Percentiles rank a stretch among this genome's conserved stretches.
Evolutionary conservation across 2,113 vertebrate genomes (phyloP).

Genomic region (Bettongia penicillata): DNA sequence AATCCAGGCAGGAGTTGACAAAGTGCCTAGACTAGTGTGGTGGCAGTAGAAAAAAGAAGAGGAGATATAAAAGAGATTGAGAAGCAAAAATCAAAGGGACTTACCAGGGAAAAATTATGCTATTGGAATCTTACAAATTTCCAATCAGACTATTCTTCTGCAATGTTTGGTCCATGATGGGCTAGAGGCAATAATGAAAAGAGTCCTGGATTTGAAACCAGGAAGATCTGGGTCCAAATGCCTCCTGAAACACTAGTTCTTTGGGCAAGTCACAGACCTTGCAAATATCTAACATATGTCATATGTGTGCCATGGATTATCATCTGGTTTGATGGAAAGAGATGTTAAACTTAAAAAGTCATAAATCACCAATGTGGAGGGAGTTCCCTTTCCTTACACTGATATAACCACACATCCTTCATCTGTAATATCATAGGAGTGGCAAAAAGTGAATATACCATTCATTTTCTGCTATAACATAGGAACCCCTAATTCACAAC

Average conservation of each 20-base stretch:
- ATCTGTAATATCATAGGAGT: background rate
- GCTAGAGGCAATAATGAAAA: background rate
- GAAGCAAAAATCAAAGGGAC: background rate
- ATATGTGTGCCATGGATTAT: background rate
- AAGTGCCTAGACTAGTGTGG: background rate
- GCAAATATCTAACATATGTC: background rate
- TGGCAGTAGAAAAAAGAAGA: background rate
- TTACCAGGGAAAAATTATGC: background rate
- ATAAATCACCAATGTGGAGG: background rate
- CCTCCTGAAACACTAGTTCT: background rate
- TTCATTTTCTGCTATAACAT: background rate
- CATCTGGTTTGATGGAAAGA: background rate
- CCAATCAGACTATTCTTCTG: background rate
- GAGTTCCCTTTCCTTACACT: background rate
- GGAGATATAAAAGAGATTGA: background rate
- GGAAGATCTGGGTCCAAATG: background rate
- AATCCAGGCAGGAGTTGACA: background rate
- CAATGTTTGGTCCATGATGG: background rate
- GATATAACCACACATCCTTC: background rate
- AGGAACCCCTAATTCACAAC: background rate
- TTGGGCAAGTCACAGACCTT: background rate
- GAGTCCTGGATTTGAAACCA: background rate
- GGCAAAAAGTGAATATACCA: background rate
- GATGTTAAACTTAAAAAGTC: background rate
- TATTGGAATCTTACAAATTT: slow-evolving; percentile 1